Evolutionary conservation across 2,797 vertebrate species (phyloP).

Genomic region (Myotis daubentonii): DNA sequence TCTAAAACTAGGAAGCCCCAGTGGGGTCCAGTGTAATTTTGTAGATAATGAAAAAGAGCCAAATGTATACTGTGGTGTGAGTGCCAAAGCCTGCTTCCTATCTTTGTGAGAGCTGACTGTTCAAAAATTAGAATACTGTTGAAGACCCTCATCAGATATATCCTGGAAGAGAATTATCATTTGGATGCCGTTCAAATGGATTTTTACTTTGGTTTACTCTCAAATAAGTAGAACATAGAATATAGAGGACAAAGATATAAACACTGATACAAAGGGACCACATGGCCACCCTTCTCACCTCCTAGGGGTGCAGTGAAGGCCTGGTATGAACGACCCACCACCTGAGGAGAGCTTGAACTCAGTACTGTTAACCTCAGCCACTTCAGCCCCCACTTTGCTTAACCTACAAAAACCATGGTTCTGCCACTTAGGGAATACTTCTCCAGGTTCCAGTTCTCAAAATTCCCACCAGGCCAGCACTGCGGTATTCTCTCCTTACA

Average conservation of each 20-base stretch:
- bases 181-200: background rate
- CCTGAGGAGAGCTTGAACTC: background rate
- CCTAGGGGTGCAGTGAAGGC: background rate
- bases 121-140: background rate
- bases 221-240: background rate
- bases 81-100: background rate
- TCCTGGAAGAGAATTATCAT: background rate
- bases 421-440: background rate
- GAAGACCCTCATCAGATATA: background rate
- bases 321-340: rapidly evolving
- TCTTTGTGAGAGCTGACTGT: background rate
- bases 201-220: conserved; percentile 4
- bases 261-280: background rate
- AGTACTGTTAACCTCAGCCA: background rate
- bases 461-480: background rate
- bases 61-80: background rate
- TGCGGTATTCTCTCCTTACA: background rate
- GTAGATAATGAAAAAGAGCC: background rate
- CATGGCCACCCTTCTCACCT: background rate
- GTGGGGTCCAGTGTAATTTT: background rate
- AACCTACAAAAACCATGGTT: background rate
- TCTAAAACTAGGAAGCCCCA: background rate
- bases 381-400: background rate
- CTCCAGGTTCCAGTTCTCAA: background rate
- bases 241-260: background rate